Conservation (phyloP, 2,113 vertebrate genomes). For the Misgurnus mizolepis region DNA sequence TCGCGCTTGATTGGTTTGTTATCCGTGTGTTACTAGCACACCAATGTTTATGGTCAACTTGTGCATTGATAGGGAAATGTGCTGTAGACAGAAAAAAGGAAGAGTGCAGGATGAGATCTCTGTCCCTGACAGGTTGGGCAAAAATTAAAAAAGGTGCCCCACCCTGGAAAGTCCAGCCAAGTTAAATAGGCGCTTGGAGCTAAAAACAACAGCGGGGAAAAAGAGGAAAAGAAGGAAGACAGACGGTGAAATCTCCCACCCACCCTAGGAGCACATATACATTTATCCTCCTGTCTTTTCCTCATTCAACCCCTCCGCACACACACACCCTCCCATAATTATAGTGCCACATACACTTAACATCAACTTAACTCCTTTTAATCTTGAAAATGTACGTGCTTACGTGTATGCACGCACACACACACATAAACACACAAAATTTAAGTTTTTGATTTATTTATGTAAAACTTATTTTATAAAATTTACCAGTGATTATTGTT, state of each 20-base stretch:
- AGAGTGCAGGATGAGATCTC: constrained; percentile 59
- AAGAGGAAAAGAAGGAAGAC: constrained; percentile 51
- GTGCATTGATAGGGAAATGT: background rate
- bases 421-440: background rate
- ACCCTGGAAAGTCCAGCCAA: constrained; percentile 78
- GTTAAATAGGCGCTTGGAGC: constrained; percentile 77
- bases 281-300: constrained; percentile 63
- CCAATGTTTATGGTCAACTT: too few relatives aligned
- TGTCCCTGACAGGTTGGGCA: constrained; percentile 78
- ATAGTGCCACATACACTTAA: constrained; percentile 65
- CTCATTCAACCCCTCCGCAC: constrained; percentile 63
- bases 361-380: constrained; percentile 39
- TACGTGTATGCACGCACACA: background rate
- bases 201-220: constrained; percentile 74
- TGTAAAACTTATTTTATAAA: too few relatives aligned
- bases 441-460: too few relatives aligned
- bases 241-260: constrained; percentile 64
- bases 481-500: too few relatives aligned
- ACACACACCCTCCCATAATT: constrained; percentile 73
- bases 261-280: constrained; percentile 72
- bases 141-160: constrained; percentile 64
- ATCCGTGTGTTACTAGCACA: too few relatives aligned
- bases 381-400: constrained; percentile 3
- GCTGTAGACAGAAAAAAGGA: background rate
- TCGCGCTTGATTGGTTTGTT: background rate